These are phyloP conservation scores for Pentalonia nigronervosa DNA, from an alignment of 1,140 invertebrate genomes.

Conservation along the genomic window DNA sequence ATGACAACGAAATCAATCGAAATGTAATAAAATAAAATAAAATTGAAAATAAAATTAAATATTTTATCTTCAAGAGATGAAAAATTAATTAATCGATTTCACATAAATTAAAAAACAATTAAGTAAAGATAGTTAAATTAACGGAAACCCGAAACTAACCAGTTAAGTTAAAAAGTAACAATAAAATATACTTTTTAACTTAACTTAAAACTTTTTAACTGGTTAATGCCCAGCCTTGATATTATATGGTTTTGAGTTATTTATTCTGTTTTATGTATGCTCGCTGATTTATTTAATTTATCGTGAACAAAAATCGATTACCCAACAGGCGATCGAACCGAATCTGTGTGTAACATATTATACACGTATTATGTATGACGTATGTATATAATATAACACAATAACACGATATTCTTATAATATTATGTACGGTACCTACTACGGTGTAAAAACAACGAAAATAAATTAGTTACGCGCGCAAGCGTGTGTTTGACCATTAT, in stretches of 20 bases:
- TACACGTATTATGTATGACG: background rate
- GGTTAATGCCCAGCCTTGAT: too few species aligned
- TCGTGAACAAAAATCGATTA: constrained; percentile 1
- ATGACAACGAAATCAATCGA: too few species aligned
- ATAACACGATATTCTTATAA: background rate
- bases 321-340: background rate
- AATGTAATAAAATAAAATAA: too few species aligned
- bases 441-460: background rate
- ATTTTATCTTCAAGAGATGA: too few species aligned
- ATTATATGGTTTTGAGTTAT: background rate
- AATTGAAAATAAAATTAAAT: too few species aligned
- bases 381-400: background rate
- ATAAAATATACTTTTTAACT: too few species aligned
- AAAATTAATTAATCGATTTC: too few species aligned
- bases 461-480: background rate
- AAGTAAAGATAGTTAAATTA: too few species aligned
- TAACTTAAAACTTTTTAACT: too few species aligned
- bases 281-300: background rate
- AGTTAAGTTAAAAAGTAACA: too few species aligned
- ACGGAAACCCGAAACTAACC: too few species aligned
- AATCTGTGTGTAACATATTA: constrained; percentile 8
- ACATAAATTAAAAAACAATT: too few species aligned
- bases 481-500: background rate
- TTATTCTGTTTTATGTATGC: background rate
- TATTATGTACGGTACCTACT: background rate